Evolutionary conservation across 2,888 invertebrate species (phyloP), one percentile per base, ranked within the genome.

Genomic region (Xestia rhomboidea): DNA sequence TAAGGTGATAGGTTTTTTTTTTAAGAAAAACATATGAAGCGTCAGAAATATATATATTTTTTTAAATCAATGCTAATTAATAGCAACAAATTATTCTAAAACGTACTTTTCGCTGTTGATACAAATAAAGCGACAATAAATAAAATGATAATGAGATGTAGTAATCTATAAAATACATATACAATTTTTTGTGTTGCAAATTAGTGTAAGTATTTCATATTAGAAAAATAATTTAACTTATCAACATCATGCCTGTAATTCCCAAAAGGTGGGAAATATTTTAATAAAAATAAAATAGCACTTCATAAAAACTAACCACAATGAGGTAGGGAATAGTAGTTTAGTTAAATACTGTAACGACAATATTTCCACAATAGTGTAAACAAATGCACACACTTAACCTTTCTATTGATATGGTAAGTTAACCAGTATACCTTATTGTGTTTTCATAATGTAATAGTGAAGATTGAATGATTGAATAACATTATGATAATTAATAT

Each of bases 371-470:
- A 84, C 75, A 73, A 70, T 78, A 78, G 85, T 83, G 76, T 83
- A 75, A 87, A 88, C 80, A 87, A 89, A 92, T 89, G 90, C 87
- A 88, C 88, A 89, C 77, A 76, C 71, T 83, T 88, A 85, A 87
- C 87, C 89, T 90, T 88, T 88, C 77, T 78, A 84, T 77, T 79
- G 82, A 81, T 80, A 87, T 82, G 82, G 84, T 88, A 87, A 87
- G 84, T 89, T 85, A 84, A 81, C 79, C 72, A 73, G 85, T 84
- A 78, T 84, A 81, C 84, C 81, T 77, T 82, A 85, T 77, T 84
- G 80, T 81, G 86, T 86, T 84, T 77, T 84, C 83, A 82, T 81
- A 77, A 74, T 60, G 49, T 30, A 81, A 83, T 69, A 78, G 78
- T 76, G 49, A 71, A 77, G 82, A 83, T 84, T 79, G 66, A 81